Evolutionary conservation across 2,888 invertebrate genomes (phyloP).

Genomic region (Scaptomyza tumidula): DNA sequence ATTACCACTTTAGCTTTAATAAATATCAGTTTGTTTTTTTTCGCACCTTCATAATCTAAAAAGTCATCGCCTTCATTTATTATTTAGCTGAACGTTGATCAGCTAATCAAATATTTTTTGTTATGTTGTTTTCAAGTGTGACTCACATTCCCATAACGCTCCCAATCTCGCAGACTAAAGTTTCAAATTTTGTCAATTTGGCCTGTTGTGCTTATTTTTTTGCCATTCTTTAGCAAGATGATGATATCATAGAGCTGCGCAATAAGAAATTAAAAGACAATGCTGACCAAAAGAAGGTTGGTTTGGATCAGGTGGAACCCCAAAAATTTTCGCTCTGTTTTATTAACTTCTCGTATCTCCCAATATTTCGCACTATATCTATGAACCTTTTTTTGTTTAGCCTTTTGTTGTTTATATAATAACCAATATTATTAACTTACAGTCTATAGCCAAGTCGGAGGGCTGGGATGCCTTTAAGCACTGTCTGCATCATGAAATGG

Average conservation of each 20-base stretch:
- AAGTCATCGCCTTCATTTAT: constrained; percentile 29
- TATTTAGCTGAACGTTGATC: constrained; percentile 39
- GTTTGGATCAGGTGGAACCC: constrained; percentile 21
- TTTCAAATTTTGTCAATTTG: constrained; percentile 17
- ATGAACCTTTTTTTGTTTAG: neutral
- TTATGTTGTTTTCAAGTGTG: constrained; percentile 20
- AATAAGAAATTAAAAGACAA: constrained; percentile 3
- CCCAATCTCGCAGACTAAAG: constrained; percentile 6
- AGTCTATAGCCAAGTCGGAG: constrained; percentile 94
- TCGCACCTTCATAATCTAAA: constrained; percentile 6
- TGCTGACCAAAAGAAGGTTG: constrained; percentile 25
- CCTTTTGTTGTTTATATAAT: constrained; percentile 29
- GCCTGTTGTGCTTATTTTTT: constrained; percentile 8
- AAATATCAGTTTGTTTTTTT: neutral
- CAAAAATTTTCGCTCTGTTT: constrained; percentile 22
- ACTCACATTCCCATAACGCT: constrained; percentile 26
- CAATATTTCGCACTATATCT: constrained; percentile 23
- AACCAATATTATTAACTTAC: constrained; percentile 63
- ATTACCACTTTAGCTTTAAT: too few relatives aligned
- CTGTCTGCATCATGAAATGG: constrained; percentile 96
- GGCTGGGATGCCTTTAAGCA: constrained; percentile 97
- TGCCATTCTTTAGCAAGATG: constrained; percentile 35
- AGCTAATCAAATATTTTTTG: constrained; percentile 46
- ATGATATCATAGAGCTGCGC: constrained; percentile 28
- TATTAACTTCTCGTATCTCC: constrained; percentile 35